Conservation (phyloP, 2,113 vertebrate species). For the Thamnophis sirtalis region DNA sequence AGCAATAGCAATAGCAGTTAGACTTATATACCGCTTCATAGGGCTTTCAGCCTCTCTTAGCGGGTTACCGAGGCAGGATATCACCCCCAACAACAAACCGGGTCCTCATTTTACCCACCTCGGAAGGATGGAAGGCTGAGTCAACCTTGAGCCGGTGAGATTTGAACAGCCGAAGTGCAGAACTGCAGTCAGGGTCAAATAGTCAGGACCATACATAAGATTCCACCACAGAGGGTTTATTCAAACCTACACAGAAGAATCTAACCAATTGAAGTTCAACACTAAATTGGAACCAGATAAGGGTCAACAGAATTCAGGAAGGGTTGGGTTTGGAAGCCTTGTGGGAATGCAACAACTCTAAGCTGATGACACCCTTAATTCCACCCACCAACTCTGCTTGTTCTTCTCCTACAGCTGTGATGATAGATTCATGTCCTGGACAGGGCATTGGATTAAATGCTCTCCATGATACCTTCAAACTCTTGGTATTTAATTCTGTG, state of each 20-base stretch:
- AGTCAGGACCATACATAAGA: background rate
- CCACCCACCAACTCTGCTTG: background rate
- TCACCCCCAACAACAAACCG: too few relatives aligned
- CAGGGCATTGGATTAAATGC: background rate
- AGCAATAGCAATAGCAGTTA: too few relatives aligned
- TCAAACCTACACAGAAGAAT: background rate
- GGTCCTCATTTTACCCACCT: too few relatives aligned
- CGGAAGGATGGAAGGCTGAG: too few relatives aligned
- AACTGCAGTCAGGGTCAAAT: too few relatives aligned
- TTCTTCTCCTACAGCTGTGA: background rate
- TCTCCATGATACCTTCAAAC: background rate
- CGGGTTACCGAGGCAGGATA: too few relatives aligned
- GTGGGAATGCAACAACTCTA: background rate
- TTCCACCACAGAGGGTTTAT: background rate
- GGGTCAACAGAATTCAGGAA: background rate
- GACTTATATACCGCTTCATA: too few relatives aligned
- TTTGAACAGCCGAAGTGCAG: too few relatives aligned
- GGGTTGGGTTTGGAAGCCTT: background rate
- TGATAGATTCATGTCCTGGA: background rate
- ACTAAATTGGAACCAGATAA: background rate
- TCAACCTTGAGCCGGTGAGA: too few relatives aligned
- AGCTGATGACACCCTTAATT: background rate
- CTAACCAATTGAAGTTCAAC: background rate
- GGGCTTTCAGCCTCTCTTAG: too few relatives aligned
- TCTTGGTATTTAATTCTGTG: background rate